Conservation (phyloP, 2,888 invertebrate genomes). For the Pemphredon lugubris region DNA sequence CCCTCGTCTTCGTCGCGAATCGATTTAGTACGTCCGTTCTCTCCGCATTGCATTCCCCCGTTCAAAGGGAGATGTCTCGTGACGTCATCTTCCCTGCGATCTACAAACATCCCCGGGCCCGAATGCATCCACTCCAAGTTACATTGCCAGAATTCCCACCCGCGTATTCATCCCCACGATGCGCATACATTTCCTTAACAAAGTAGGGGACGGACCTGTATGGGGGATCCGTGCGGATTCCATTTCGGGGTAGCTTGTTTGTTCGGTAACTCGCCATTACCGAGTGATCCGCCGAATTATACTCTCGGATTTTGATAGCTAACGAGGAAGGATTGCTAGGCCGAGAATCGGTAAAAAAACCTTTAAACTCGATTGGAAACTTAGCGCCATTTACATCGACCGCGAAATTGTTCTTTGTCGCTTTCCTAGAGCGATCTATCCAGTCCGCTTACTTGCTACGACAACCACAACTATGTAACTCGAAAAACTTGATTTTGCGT, state of each 20-base stretch:
- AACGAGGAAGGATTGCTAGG: no score
- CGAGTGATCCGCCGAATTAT: neutral
- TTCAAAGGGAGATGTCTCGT: constrained; percentile 37
- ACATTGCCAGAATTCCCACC: constrained; percentile 14
- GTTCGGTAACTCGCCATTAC: neutral
- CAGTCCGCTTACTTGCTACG: no score
- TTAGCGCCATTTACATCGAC: no score
- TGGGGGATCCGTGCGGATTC: no score
- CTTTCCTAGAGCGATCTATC: no score
- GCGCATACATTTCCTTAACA: constrained; percentile 17
- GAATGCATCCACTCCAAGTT: constrained; percentile 11
- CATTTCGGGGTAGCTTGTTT: neutral
- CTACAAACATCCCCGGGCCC: constrained; percentile 36
- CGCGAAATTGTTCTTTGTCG: no score
- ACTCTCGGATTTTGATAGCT: no score
- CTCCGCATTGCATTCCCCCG: constrained; percentile 1
- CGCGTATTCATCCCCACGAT: constrained; percentile 9
- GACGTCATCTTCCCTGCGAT: constrained; percentile 39
- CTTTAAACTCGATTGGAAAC: no score
- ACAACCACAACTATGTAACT: no score
- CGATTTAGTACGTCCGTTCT: neutral
- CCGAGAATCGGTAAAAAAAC: no score
- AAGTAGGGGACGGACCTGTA: neutral
- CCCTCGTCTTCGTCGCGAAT: constrained; percentile 2
- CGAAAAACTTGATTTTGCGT: no score